Base-by-base conservation (phyloP, 2,113 vertebrate species). In the Myocastor coypus region DNA sequence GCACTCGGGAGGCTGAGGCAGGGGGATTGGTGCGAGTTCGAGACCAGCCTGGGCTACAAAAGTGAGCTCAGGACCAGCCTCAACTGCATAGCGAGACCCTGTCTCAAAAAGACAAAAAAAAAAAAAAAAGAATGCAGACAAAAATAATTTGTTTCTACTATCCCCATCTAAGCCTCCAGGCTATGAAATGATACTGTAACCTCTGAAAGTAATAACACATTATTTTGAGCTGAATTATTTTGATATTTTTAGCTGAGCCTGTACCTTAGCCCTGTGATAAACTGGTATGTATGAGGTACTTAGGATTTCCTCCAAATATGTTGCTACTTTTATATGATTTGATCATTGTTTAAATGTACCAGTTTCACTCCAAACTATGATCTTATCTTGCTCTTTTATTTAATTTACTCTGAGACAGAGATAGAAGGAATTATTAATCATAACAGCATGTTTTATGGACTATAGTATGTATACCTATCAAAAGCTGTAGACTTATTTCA, bases 221-320 rank as follows among this genome's bases (percentile, higher is more conserved):
- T 91, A 77, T 91, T 88, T 92, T 57, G 32, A 46, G 40, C 28
- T 71, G 34, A 96, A 81, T 85, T 69, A 69, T 32, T 83, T 68
- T 89, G 40, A 8, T 88, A 59, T 1, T 92, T 92, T 91, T 28
- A 92, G 32, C 10, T 80, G 34, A 95, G 24, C 4, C 7, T 88
- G 22, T 85, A 83, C 7, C 87, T 96, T 32, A 92, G 16, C 46
- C 20, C 22, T 84, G 19, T 95, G 32, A 88, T 88, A 78, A 95
- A 83, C 7, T 17, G 46, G 4, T 83, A 3, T 63, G 3, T 71
- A 71, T 24, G 59, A 96, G 55, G 93, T 57, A 20, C 61, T 32
- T 86, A 94, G 2, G 20, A 63, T 73, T 57, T 17, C 19, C 83
- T 83, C 42, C 13, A 91, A 93, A 7, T 69, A 8, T 40, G 14